phyloP scores from a whole-genome alignment of 2,888 invertebrate genomes.

The Sarcophaga rosellei region DNA sequence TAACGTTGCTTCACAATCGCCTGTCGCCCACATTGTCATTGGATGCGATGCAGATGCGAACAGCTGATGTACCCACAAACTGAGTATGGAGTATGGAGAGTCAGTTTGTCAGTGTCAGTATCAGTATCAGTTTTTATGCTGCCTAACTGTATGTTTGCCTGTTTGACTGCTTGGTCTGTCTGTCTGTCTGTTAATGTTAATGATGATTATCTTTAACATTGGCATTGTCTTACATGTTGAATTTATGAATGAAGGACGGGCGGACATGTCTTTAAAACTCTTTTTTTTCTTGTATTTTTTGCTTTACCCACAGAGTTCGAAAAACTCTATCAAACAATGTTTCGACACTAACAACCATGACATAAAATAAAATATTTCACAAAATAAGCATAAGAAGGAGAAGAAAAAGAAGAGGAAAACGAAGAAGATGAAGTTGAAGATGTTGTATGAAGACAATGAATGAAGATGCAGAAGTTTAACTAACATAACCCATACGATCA shows the following conservation, averaged over 20 bases:
- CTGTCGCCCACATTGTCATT: constrained; percentile 39
- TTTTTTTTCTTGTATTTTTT: background rate
- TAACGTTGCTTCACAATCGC: background rate
- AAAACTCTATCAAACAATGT: constrained; percentile 73
- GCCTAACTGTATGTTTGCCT: background rate
- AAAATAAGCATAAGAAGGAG: constrained; percentile 28
- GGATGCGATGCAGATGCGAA: background rate
- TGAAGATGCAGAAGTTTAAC: constrained; percentile 34
- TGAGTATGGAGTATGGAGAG: background rate
- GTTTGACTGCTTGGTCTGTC: constrained; percentile 8
- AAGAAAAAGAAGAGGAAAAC: constrained; percentile 5
- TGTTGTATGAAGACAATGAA: background rate
- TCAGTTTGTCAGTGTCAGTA: background rate
- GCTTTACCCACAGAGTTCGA: constrained; percentile 73
- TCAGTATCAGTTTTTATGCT: background rate
- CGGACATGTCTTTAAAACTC: constrained; percentile 50
- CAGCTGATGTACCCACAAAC: constrained; percentile 7
- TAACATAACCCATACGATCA: constrained; percentile 5
- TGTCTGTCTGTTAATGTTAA: constrained; percentile 31
- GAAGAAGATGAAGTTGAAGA: background rate
- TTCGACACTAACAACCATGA: constrained; percentile 58
- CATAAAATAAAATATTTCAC: constrained; percentile 58
- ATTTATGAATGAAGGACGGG: constrained; percentile 65
- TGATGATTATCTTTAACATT: constrained; percentile 64
- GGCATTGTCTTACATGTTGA: constrained; percentile 64